Evolutionary conservation across 2,888 invertebrate genomes (phyloP).

Genomic region (Orthosia gracilis): DNA sequence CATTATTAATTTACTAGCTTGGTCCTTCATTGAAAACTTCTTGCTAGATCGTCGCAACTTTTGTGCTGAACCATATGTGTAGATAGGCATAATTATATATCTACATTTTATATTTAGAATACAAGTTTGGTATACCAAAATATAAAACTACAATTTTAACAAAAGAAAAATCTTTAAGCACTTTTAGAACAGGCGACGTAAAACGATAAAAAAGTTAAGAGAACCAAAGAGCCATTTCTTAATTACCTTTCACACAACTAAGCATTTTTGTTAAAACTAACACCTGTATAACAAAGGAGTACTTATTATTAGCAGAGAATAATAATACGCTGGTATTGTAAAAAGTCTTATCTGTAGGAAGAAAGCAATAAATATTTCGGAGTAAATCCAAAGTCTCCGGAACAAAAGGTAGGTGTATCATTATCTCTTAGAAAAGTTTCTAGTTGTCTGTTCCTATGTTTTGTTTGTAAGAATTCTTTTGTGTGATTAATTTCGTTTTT

Average conservation of each 20-base stretch:
- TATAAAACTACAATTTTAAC: background rate
- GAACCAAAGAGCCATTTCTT: conserved; percentile 20
- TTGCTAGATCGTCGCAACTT: background rate
- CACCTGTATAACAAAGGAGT: conserved; percentile 50
- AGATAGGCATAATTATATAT: no score
- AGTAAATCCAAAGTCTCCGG: conserved; percentile 45
- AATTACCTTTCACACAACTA: conserved; percentile 32
- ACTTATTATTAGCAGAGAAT: conserved; percentile 36
- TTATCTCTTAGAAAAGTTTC: conserved; percentile 56
- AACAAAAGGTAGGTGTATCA: conserved; percentile 58
- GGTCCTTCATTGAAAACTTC: conserved; percentile 32
- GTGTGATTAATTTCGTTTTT: conserved; percentile 17
- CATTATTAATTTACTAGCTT: conserved; percentile 37
- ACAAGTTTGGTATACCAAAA: background rate
- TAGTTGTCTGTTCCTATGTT: conserved; percentile 32
- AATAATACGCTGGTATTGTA: conserved; percentile 51
- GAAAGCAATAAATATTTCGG: conserved; percentile 68
- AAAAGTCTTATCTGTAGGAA: conserved; percentile 63
- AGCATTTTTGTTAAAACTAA: conserved; percentile 34
- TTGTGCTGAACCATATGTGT: background rate
- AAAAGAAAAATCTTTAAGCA: background rate
- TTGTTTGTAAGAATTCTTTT: conserved; percentile 11
- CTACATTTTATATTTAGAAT: background rate
- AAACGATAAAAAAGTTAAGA: conserved; percentile 18
- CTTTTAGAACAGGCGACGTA: conserved; percentile 3